Base-by-base conservation (phyloP, 2,888 invertebrate genomes). In the Bombylius discolor region DNA sequence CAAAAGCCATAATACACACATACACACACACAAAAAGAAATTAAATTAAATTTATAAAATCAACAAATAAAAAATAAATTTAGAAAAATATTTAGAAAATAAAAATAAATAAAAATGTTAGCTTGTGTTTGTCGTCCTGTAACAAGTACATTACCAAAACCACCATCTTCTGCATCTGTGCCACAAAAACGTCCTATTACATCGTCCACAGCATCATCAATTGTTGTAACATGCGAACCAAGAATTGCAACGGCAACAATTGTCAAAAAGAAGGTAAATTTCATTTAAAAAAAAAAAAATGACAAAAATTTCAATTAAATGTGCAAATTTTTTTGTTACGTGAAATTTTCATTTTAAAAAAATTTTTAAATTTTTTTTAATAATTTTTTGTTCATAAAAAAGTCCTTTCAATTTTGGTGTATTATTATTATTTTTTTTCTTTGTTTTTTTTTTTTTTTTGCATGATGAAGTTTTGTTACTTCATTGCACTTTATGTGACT, bases 101-200 rank as follows among this genome's bases (percentile, higher is more conserved):
- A 31, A 49, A 51, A 49, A 31, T 32, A 34, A 53, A 13, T 39
- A 32, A 64, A 52, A 52, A 74, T 74, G 73, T 64, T 74, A 62
- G 71, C 74, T 58, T 74, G 73, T 63, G 73, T 74, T 59, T 74
- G 73, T 66, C 74, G 74, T 61, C 73, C 73, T 60, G 74, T 74
- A 48, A 72, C 72, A 59, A 70, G 74, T 58, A 70, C 72, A 64
- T 66, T 74, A 64, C 72, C 74, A 61, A 73, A 73, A 66, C 70
- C 72, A 67, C 70, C 73, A 58, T 67, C 68, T 55, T 66, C 66
- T 47, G 58, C 67, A 56, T 66, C 66, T 47, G 66, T 70, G 65
- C 71, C 71, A 61, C 64, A 67, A 60, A 65, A 70, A 47, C 58
- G 61, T 14, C n/a, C 54, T 34, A 49, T 12, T 9, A 7, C 8